Evolutionary conservation across 2,113 vertebrate genomes (phyloP), one percentile per base, ranked within the genome.

Genomic region (Aleadryas rufinucha): DNA sequence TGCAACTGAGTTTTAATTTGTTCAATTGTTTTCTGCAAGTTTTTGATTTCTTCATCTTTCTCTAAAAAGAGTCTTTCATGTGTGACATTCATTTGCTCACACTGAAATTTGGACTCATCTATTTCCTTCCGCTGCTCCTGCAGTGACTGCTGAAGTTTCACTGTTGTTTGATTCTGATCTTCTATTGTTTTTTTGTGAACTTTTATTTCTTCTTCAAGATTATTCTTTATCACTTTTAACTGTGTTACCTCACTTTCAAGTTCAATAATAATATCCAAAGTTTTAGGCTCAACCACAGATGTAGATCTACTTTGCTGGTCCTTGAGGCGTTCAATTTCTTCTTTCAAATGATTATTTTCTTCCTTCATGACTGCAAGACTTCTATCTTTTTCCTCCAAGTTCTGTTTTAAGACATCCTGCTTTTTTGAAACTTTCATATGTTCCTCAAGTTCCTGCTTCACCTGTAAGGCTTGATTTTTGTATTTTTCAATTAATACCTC

Each of bases 341-440:
- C 99, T 75, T 99, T 99, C 66, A 99, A 97, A 86, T 99, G 99
- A 89, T 98, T 99, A 94, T 99, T 99, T 95, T 99, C 99, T 94
- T 99, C 99, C 85, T 99, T 99, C 99, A 99, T 99, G 23, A 96
- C 95, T 4, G 98, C 98, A 69, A 99, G 98, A 81, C 97, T 98
- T 91, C 96, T 98, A 49, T 99, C 99, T 93, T 98, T 99, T 78
- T 99, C 99, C 68, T 99, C 99, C 21, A 99, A 57, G 3, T 84
- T 98, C 83, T 98, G 99, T 82, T 95, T 98, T 63, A 99, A 97
- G 35, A 82, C 47, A 45, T 98, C 98, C 21, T 82, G 97, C 57
- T 98, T 98, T 78, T 97, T 98, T 37, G 95, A 87, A 45, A 79
- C 92, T 31, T 96, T 75, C n/a, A 90, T 74, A 18, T 90, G 96